Evolutionary conservation across 2,888 invertebrate genomes (phyloP).

Genomic region (Meandrusa payeni): DNA sequence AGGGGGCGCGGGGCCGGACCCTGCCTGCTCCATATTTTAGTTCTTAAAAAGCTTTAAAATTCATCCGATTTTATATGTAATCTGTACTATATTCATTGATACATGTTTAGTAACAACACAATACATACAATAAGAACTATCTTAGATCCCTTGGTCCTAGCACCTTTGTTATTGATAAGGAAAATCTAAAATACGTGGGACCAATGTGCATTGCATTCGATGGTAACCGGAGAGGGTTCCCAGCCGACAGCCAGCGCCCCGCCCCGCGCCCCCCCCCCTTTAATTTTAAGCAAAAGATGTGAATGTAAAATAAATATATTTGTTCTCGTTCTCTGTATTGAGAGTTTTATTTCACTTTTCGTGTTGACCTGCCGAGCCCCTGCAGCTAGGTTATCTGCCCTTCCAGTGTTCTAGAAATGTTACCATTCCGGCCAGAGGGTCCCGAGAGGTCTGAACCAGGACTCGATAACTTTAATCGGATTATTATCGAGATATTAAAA

Average conservation of each 20-base stretch:
- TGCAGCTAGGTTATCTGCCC: too few relatives aligned
- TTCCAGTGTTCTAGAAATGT: too few relatives aligned
- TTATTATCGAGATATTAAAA: too few relatives aligned
- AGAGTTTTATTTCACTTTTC: conserved; percentile 47
- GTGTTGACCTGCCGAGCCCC: too few relatives aligned
- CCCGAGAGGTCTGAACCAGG: too few relatives aligned
- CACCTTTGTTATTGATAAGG: conserved; percentile 14
- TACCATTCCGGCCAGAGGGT: too few relatives aligned
- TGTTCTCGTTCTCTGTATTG: conserved; percentile 67
- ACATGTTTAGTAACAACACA: too few relatives aligned
- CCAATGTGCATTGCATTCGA: conserved; percentile 38
- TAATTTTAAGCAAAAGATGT: conserved; percentile 53
- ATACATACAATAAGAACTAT: conserved; percentile 1
- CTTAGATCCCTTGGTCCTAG: conserved; percentile 11
- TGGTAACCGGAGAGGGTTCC: conserved; percentile 23
- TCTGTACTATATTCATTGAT: too few relatives aligned
- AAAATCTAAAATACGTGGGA: conserved; percentile 33
- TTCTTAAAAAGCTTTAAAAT: too few relatives aligned
- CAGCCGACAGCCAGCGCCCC: conserved; percentile 17
- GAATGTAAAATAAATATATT: conserved; percentile 70
- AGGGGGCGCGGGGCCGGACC: conserved; percentile 26
- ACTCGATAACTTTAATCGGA: too few relatives aligned
- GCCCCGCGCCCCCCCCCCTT: conserved; percentile 37
- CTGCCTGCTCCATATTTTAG: conserved; percentile 37
- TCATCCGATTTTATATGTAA: too few relatives aligned